Base-by-base conservation (phyloP, 2,888 invertebrate species). In the Trichopoda pennipes region DNA sequence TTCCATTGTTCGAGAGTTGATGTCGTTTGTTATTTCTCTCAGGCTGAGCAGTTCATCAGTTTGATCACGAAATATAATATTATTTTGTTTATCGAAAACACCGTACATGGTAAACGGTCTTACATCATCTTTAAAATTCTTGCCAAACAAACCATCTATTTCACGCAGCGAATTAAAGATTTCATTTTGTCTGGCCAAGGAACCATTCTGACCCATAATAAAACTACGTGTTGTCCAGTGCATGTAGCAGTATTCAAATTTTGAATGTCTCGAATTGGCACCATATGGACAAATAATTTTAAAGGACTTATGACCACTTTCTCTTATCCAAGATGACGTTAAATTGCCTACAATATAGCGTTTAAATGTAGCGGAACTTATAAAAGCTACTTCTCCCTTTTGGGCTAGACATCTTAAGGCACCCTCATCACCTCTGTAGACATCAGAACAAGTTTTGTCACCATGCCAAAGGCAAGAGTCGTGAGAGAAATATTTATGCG, bases 341-440 rank as follows among this genome's bases (percentile, higher is more conserved):
- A 91, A 86, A 92, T 93, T 85, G 87, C 91, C 83, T 90, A 94
- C 93, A 84, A 92, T 91, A 86, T 94, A 93, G 86, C 93, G 93
- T 77, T 94, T 93, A 56, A 93, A 93, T 1, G 93, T 93, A 28
- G 92, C 91, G 81, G 94, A 93, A 85, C 94, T 94, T 1, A 97
- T 91, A 86, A 97, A 96, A 0, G 96, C 96, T 0, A 97, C 96
- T 86, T 97, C 96, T 6, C 93, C 95, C 0, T 93, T 94, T 81
- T 94, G 93, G 1, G 93, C 91, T 16, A 97, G 90, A 84, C 95
- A 95, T 70, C 93, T 91, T 47, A 96, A 88, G 0, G 95, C 95
- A 2, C 94, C 93, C 79, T 92, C 90, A 78, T 95, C 95, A 0
- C 93, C 94, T 16, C 89, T 88, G 74, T 91, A 89, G 12, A 87